phyloP scores from a whole-genome alignment of 2,888 invertebrate species.

The Papilio protenor region DNA sequence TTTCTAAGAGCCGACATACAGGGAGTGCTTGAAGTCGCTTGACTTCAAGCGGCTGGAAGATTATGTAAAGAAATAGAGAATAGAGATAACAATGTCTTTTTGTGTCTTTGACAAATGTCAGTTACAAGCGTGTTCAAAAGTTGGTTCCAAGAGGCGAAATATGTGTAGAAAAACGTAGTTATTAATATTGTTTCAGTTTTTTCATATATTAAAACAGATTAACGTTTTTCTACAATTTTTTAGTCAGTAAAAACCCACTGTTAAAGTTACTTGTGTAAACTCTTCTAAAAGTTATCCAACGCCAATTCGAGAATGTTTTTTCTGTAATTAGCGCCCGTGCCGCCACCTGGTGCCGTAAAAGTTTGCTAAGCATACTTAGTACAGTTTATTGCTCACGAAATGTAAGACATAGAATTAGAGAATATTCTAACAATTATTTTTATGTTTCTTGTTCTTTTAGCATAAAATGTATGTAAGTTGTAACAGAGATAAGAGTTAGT shows the following conservation, averaged over 20 bases:
- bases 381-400: conserved; percentile 13
- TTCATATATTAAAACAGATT: background rate
- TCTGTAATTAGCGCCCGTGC: conserved; percentile 3
- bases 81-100: too few relatives aligned
- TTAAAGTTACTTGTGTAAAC: background rate
- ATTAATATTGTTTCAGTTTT: too few relatives aligned
- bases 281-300: background rate
- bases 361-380: conserved; percentile 13
- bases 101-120: too few relatives aligned
- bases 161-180: too few relatives aligned
- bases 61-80: too few relatives aligned
- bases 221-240: background rate
- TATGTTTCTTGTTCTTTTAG: background rate
- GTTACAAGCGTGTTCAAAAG: too few relatives aligned
- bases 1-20: background rate
- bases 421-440: background rate
- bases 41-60: too few relatives aligned
- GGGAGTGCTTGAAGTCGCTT: background rate
- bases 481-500: background rate
- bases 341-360: conserved; percentile 25
- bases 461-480: background rate
- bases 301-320: conserved; percentile 14
- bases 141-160: too few relatives aligned
- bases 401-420: background rate
- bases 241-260: background rate